Evolutionary conservation across 2,113 vertebrate species (phyloP), one percentile per base, ranked within the genome.

Genomic region (Saguinus imperator): DNA sequence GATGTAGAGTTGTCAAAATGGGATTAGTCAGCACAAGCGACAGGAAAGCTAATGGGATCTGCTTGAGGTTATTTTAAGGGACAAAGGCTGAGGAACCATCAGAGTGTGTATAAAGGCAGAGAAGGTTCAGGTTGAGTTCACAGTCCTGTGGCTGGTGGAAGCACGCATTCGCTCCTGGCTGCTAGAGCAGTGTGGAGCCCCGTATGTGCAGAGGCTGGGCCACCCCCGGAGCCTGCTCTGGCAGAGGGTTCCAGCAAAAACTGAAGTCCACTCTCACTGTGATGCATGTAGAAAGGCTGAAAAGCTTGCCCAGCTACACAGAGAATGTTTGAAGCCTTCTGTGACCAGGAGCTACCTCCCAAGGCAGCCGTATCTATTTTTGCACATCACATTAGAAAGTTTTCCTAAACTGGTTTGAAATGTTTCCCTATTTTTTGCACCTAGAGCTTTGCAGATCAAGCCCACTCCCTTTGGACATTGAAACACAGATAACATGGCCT

Each of bases 141-240:
- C 25, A 13, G 9, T 1, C 4, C 35, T n/a, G 40, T 61, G n/a
- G 57, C 66, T 8, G 13, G 35, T 3, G 6, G 21, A 12, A 32
- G 52, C 4, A n/a, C 16, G 6, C 37, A 0, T 20, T 64, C 9
- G 84, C 13, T 75, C 73, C 85, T 77, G 87, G 72, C 48, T 21
- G 4, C 18, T 27, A 52, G 66, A 50, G 61, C 37, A 50, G 6
- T 37, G 8, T 35, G 6, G 35, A 48, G 55, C 11, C 48, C 40
- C 0, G 0, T 0, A 0, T 6, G 40, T 43, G 13, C 32, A n/a
- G 75, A 73, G 57, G 43, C 29, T 2, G 5, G 66, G 61, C 16
- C 20, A 43, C n/a, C 29, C 9, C 11, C 3, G 0, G 40, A 45
- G 48, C n/a, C n/a, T 57, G 55, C 37, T 66, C 73, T 70, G 76